Evolutionary conservation across 2,797 vertebrate species (phyloP), one percentile per base, ranked within the genome.

Genomic region (Sebastes ruberrimus): DNA sequence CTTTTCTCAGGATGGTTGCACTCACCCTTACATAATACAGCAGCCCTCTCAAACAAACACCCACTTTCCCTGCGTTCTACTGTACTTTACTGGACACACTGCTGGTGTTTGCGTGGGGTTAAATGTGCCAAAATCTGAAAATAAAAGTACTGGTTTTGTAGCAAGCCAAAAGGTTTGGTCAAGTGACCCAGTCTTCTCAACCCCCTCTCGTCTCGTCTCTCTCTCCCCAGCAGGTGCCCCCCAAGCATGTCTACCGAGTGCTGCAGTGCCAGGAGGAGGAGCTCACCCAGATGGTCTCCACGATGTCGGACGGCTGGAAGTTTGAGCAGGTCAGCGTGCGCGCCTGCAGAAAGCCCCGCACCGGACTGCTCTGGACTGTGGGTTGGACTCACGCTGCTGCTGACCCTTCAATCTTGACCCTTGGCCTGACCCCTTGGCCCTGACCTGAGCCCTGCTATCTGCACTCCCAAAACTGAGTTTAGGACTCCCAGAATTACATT

Each of bases 261-360:
- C 91, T 99, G 74, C 98, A 99, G 93, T 99, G 98, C 83, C 98
- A 99, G 93, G 98, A 99, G 89, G 98, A 99, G 89, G 98, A 99
- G 91, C 96, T 99, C 73, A 99, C 98, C 16, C 98, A 99, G 96
- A 99, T 99, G 98, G 98, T 99, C 78, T 99, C 98, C 92, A 99
- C 98, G 5, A 99, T 99, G 98, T 99, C 98, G 0, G 98, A 99
- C n/a, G 98, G 98, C 95, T 99, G 98, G 98, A 95, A 97, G 95
- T 99, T 99, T 90, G 98, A 99, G 94, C 98, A 99, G 98, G 98
- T 99, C 95, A 96, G 95, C 94, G 95, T 96, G 90, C 94, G 95
- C 89, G 38, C 95, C 95, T 94, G 95, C 95, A 94, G 95, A 95
- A 96, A 95, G 94, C 95, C 95, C 94, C 94, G 95, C 94, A 95